A percentile compares a stretch with the other conserved stretches of the same genome.
Conservation (phyloP, 2,113 vertebrate genomes). For the Rallus limicola region DNA sequence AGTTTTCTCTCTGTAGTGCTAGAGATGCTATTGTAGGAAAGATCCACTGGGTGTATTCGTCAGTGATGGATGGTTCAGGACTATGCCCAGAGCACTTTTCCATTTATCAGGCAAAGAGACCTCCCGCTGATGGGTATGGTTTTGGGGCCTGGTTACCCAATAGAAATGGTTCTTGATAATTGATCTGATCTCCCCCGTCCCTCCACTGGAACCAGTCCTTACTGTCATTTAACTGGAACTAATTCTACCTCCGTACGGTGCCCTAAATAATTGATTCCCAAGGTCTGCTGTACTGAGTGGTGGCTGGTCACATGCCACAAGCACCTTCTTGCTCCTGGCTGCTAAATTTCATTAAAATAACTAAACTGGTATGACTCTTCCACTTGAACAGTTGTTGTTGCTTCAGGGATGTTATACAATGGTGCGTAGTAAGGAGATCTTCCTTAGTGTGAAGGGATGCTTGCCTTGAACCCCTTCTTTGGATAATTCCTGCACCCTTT, state of each 20-base stretch:
- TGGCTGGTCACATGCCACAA: conserved; percentile 22
- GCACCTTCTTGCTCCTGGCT: conserved; percentile 12
- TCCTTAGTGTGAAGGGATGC: not conserved
- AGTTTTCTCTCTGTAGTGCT: conserved; percentile 29
- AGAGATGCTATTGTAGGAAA: not conserved
- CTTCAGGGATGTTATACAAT: conserved; percentile 37
- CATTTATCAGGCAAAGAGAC: conserved; percentile 29
- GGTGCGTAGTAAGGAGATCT: conserved; percentile 18
- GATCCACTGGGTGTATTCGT: conserved; percentile 13
- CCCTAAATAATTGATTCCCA: conserved; percentile 31
- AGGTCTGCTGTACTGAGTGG: not conserved
- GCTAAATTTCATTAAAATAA: conserved; percentile 58
- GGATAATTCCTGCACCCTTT: not conserved
- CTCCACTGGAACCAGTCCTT: not conserved
- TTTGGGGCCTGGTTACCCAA: conserved; percentile 19
- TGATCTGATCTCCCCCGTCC: not conserved
- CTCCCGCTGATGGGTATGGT: conserved; percentile 7
- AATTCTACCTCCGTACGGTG: conserved; percentile 14
- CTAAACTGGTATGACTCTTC: conserved; percentile 13
- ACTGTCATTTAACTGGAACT: conserved; percentile 14
- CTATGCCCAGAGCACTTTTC: conserved; percentile 42
- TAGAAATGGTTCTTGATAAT: conserved; percentile 33
- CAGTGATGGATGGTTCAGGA: not conserved
- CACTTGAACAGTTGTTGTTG: conserved; percentile 33
- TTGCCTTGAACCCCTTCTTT: not conserved